These are phyloP conservation scores for Luehdorfia chinensis DNA, from an alignment of 1,140 invertebrate genomes.

Conservation along the genomic window DNA sequence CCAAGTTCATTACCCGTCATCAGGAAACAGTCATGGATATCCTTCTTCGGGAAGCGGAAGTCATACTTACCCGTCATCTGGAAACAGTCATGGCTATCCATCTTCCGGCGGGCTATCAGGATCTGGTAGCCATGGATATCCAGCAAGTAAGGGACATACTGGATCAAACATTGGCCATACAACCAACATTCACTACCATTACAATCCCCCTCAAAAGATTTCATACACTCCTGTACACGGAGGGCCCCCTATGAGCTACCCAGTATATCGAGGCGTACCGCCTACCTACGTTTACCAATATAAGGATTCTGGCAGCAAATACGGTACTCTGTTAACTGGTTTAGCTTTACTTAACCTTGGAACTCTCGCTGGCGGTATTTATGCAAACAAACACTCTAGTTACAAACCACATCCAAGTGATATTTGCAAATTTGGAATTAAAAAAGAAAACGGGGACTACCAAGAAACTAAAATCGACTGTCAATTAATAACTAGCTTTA, in stretches of 20 bases:
- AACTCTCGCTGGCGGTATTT: constrained; percentile 47
- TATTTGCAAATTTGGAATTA: constrained; percentile 61
- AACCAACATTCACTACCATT: constrained; percentile 55
- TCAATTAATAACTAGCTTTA: constrained; percentile 60
- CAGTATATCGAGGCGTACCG: constrained; percentile 56
- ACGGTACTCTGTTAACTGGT: constrained; percentile 59
- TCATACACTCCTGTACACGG: constrained; percentile 44
- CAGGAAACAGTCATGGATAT: constrained; percentile 37
- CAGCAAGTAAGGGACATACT: constrained; percentile 33
- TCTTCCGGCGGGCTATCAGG: constrained; percentile 12
- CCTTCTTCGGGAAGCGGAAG: constrained; percentile 42
- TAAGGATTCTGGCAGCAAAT: constrained; percentile 66
- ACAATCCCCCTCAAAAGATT: constrained; percentile 61
- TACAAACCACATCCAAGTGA: constrained; percentile 55
- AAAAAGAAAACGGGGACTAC: constrained; percentile 62
- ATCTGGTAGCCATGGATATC: constrained; percentile 30
- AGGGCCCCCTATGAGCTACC: constrained; percentile 42
- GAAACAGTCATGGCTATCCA: constrained; percentile 32
- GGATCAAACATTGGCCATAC: constrained; percentile 34
- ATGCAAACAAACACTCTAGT: constrained; percentile 40
- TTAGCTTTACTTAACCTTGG: constrained; percentile 64
- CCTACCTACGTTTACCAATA: constrained; percentile 67
- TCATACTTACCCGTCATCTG: constrained; percentile 29
- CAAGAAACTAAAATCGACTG: constrained; percentile 69
- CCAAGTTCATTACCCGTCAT: constrained; percentile 33